Evolutionary conservation across 2,797 vertebrate species (phyloP), one percentile per base, ranked within the genome.

Genomic region (Gymnothorax javanicus): DNA sequence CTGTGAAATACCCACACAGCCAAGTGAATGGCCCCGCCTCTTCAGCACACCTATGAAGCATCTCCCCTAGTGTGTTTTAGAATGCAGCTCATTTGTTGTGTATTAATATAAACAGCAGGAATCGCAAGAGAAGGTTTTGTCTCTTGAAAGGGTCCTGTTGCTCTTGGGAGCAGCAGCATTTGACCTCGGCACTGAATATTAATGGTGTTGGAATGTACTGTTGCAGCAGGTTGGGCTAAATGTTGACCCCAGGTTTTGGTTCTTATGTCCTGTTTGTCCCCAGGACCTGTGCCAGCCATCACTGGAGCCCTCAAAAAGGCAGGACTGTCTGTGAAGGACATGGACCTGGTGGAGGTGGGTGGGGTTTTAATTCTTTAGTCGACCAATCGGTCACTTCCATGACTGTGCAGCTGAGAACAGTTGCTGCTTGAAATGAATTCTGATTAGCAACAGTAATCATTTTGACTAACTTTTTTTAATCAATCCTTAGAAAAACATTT

Each of bases 291-390:
- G 64, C 95, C 97, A 91, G 98, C 98, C 0, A 94, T 99, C 90
- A 98, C 91, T 15, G 98, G 96, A 90, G 98, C 96, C n/a, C 93
- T 99, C 87, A 98, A 99, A 94, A 99, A 97, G 94, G 94, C 97
- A 0, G 97, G 98, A 0, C 94, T 98, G 89, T 95, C 96, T 33
- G 90, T 99, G 79, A 96, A 95, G 62, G 97, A 99, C 93, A 99
- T 99, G 97, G 98, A 99, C 93, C 95, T 99, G 86, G 94, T 97
- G 27, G 99, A 99, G 96, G 99, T 99, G 90, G 95, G 94, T 87
- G 83, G 7, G 27, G 27, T 75, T 75, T 50, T 17, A 27, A 67
- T n/a, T 67, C 62, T 20, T n/a, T 15, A 23, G 60, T 62, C 23
- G 60, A 23, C 60, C 60, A 17, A n/a, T 67, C 62, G 2, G 62